Evolutionary conservation across 2,888 invertebrate species (phyloP).

Genomic region (Mimachlamys varia): DNA sequence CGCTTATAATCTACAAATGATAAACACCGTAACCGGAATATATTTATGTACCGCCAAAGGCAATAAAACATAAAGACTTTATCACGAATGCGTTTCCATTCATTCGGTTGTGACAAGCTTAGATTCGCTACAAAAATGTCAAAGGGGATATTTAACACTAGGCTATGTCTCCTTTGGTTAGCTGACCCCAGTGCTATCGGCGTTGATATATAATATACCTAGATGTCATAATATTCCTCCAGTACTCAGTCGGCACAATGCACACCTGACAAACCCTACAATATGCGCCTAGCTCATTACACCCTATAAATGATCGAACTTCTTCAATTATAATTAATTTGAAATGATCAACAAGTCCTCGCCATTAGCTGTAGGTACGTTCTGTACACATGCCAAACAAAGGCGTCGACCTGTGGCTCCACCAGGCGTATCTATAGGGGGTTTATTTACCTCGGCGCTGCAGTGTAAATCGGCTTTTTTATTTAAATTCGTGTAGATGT

Average conservation of each 20-base stretch:
- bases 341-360: conserved; percentile 28
- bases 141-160: not conserved
- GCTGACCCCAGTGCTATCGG: not conserved
- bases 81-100: not conserved
- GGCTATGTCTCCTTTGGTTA: not conserved
- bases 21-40: not conserved
- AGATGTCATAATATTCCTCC: conserved; percentile 1
- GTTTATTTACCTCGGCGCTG: conserved; percentile 24
- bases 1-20: not conserved
- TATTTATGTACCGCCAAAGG: not conserved
- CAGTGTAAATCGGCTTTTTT: conserved; percentile 21
- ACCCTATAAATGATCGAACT: conserved; percentile 31
- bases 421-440: not conserved
- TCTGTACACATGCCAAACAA: conserved; percentile 17
- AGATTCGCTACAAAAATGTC: conserved; percentile 14
- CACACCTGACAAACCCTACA: conserved; percentile 1
- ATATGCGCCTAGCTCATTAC: not conserved
- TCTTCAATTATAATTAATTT: conserved; percentile 31
- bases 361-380: not conserved
- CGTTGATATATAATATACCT: conserved; percentile 12
- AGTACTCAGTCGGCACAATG: not conserved
- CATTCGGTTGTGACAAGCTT: not conserved
- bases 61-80: not conserved
- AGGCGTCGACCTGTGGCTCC: not conserved
- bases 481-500: conserved; percentile 11